These are phyloP conservation scores for Micropoecilia bifurca DNA, from an alignment of 2,797 vertebrate genomes.

Conservation along the genomic window DNA sequence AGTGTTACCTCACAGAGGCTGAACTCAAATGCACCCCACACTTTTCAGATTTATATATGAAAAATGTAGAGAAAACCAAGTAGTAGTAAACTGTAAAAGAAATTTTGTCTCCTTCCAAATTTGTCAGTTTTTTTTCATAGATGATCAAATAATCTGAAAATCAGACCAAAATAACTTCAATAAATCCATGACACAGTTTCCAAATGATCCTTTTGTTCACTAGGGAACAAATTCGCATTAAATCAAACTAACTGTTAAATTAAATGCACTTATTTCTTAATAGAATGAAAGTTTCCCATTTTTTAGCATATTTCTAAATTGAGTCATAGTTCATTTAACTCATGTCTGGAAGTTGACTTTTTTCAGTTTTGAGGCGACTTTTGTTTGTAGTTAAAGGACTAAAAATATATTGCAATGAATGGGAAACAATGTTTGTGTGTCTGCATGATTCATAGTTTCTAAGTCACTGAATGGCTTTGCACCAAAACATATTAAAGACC, in stretches of 20 bases:
- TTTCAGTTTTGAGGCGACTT: no score
- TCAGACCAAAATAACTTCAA: not conserved
- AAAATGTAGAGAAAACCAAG: not conserved
- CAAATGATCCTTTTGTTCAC: not conserved
- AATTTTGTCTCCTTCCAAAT: not conserved
- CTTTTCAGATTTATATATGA: not conserved
- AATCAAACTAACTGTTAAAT: no score
- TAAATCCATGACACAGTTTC: not conserved
- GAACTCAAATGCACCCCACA: not conserved
- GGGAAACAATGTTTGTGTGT: not conserved
- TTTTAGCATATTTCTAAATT: no score
- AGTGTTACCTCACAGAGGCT: not conserved
- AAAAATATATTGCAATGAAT: no score
- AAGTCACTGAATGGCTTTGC: not conserved
- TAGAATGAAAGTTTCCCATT: no score
- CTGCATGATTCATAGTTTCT: not conserved
- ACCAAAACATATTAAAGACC: not conserved
- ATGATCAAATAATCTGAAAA: not conserved
- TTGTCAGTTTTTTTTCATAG: not conserved
- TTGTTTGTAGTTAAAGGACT: no score
- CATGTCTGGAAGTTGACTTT: no score
- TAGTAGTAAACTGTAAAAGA: not conserved
- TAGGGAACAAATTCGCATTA: not conserved
- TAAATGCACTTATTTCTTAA: no score
- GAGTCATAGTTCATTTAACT: no score